A percentile compares a stretch with the other conserved stretches of the same genome.
These are phyloP conservation scores for Chloropsis hardwickii DNA, from an alignment of 2,113 vertebrate genomes.

Conservation along the genomic window DNA sequence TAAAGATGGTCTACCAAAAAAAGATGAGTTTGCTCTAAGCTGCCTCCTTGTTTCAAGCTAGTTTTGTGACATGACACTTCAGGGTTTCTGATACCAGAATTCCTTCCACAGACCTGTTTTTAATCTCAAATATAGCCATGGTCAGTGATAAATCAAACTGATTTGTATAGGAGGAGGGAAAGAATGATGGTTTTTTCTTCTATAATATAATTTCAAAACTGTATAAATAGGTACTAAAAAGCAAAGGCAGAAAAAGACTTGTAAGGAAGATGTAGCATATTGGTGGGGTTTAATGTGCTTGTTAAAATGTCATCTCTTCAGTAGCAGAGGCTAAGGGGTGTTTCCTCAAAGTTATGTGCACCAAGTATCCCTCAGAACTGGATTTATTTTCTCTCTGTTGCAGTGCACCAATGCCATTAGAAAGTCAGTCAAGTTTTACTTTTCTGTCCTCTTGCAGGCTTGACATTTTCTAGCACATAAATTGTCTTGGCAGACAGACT, in stretches of 20 bases:
- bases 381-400: neutral
- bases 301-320: neutral
- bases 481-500: neutral
- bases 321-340: neutral
- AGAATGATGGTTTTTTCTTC: neutral
- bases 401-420: neutral
- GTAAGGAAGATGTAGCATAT: neutral
- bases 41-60: neutral
- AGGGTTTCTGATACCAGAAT: neutral
- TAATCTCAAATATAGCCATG: neutral
- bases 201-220: neutral
- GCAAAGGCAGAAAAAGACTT: neutral
- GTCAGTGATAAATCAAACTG: neutral
- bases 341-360: neutral
- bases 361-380: fast-evolving
- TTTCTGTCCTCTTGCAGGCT: neutral
- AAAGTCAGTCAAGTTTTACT: neutral
- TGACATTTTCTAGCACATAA: neutral
- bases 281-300: neutral
- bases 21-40: neutral
- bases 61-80: neutral
- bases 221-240: neutral
- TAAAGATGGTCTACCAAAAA: neutral
- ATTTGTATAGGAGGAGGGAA: neutral
- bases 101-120: neutral